Percentiles rank a stretch among this genome's conserved stretches.
These are phyloP conservation scores for Dasypogon diadema DNA, from an alignment of 2,888 invertebrate species.

Conservation along the genomic window DNA sequence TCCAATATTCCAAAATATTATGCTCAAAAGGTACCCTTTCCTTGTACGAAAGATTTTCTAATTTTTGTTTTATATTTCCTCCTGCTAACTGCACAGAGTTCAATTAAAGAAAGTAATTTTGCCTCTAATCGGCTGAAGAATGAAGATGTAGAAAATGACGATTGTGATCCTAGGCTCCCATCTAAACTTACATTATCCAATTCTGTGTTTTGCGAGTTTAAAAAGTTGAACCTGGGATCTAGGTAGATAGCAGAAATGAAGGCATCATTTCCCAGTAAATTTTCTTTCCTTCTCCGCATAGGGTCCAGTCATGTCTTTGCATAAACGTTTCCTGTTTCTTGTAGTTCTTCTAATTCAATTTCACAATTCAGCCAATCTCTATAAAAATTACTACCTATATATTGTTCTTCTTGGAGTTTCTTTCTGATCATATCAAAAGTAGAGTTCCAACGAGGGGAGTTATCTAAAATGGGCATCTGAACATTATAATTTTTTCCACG, in stretches of 20 bases:
- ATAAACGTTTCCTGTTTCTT: conserved; percentile 24
- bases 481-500: background rate
- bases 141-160: too few species aligned
- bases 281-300: conserved; percentile 50
- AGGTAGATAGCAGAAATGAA: too few species aligned
- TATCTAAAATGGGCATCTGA: conserved; percentile 23
- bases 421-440: conserved; percentile 26
- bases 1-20: conserved; percentile 48
- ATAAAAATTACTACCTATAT: conserved; percentile 53
- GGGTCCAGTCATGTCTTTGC: conserved; percentile 11
- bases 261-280: too few species aligned
- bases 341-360: conserved; percentile 51
- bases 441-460: conserved; percentile 25
- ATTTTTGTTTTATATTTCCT: conserved; percentile 31
- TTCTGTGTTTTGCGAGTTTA: too few species aligned
- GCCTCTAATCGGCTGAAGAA: too few species aligned
- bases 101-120: too few species aligned
- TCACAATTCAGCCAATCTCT: conserved; percentile 55
- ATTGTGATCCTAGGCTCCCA: too few species aligned
- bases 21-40: conserved; percentile 27
- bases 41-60: conserved; percentile 6
- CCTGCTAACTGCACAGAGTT: too few species aligned
- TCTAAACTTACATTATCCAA: too few species aligned
- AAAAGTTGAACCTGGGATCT: too few species aligned
- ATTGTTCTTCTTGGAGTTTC: conserved; percentile 30